These are phyloP conservation scores for Tetragnatha montana DNA, from an alignment of 2,888 invertebrate species.

Conservation along the genomic window DNA sequence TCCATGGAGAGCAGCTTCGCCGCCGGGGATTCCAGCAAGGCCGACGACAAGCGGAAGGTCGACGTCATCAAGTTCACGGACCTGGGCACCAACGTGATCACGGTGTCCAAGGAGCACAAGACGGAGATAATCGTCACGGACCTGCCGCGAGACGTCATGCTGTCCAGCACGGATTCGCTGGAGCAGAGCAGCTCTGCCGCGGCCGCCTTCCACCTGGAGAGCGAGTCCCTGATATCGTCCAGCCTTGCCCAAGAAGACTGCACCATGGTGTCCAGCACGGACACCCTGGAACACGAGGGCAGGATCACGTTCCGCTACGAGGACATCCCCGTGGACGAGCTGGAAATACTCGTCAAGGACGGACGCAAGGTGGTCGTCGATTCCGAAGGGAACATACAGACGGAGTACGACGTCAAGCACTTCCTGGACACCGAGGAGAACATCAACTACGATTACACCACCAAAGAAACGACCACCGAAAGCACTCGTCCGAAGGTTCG, in stretches of 20 bases:
- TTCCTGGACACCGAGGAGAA: constrained; percentile 53
- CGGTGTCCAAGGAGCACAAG: background rate
- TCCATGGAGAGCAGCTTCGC: constrained; percentile 65
- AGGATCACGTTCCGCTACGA: constrained; percentile 58
- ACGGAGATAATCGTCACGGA: constrained; percentile 53
- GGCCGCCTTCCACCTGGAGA: constrained; percentile 88
- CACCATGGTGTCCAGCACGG: constrained; percentile 87
- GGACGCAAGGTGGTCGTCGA: constrained; percentile 59
- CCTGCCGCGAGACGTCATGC: constrained; percentile 75
- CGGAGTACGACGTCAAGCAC: constrained; percentile 48
- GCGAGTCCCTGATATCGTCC: constrained; percentile 89
- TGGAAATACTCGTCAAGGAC: constrained; percentile 57
- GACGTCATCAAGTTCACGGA: background rate
- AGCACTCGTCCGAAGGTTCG: constrained; percentile 46
- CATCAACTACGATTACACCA: constrained; percentile 33
- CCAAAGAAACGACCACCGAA: constrained; percentile 35
- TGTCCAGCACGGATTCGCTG: constrained; percentile 84
- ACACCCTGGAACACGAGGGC: constrained; percentile 80
- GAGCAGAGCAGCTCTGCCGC: constrained; percentile 85
- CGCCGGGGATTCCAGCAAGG: constrained; percentile 58
- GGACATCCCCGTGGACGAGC: constrained; percentile 62
- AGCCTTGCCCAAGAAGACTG: constrained; percentile 84
- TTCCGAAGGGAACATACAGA: constrained; percentile 72
- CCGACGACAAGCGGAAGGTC: constrained; percentile 26
- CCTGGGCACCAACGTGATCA: background rate